Percentiles rank a stretch among this genome's conserved stretches.
phyloP scores from a whole-genome alignment of 2,797 vertebrate species.

The Gallinago stenura region DNA sequence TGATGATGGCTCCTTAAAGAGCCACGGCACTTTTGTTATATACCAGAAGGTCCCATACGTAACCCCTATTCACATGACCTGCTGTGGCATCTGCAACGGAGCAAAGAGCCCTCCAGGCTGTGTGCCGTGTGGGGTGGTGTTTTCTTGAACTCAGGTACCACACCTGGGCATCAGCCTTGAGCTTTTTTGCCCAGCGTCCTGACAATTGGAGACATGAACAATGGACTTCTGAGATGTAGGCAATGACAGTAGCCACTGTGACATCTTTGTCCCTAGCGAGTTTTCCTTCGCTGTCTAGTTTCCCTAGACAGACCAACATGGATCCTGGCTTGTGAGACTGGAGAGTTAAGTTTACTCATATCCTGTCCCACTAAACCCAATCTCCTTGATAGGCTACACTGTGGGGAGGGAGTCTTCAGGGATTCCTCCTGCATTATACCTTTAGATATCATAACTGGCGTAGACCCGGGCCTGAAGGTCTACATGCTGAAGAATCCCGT shows the following conservation, averaged over 20 bases:
- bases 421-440: neutral
- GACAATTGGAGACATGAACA: fast-evolving
- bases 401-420: neutral
- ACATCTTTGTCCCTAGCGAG: neutral
- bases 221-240: neutral
- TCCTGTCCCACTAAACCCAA: neutral
- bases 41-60: fast-evolving
- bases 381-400: neutral
- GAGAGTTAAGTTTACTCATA: neutral
- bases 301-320: neutral
- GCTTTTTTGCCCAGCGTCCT: neutral
- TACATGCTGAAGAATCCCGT: neutral
- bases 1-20: fast-evolving
- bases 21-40: neutral
- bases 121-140: fast-evolving
- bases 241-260: neutral
- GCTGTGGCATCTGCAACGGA: neutral
- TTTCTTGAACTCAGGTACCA: neutral
- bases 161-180: neutral
- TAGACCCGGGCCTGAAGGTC: neutral
- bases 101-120: neutral
- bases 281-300: too few relatives aligned
- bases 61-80: neutral
- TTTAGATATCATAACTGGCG: neutral
- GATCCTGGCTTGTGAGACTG: neutral